Evolutionary conservation across 2,888 invertebrate species (phyloP), one percentile per base, ranked within the genome.

Genomic region (Emesis furor): DNA sequence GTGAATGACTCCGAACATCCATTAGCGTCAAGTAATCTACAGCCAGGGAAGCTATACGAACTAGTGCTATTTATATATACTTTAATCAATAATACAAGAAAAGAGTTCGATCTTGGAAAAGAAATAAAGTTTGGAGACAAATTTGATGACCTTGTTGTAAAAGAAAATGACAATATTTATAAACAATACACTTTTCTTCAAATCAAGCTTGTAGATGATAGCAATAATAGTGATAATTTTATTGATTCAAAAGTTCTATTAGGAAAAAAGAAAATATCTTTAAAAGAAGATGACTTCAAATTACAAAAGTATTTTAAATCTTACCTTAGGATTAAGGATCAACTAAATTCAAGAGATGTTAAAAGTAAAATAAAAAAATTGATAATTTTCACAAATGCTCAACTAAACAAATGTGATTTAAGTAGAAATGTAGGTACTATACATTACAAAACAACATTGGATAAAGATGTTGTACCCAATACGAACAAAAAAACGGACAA

Each of bases 261-360:
- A 32, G 32, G 65, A 65, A 65, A 30, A 65, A 30, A 12, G 2
- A 32, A 32, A 65, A 65, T 65, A 65, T 65, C 65, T 14, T 65
- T 65, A 14, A 65, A 30, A 6, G 65, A 65, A 14, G 65, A 65
- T 1, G 65, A 65, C 32, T 65, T 65, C 32, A 65, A 32, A 30
- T 30, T 65, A 32, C 30, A 65, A 65, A 65, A 65, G 14, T 65
- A 65, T 32, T 65, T 65, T 65, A 65, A 14, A 32, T 65, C 65
- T 65, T 65, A 65, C 14, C 12, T 65, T 10, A 65, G 65, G 30
- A 65, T 65, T 8, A 65, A 65, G 30, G 62, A 65, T 30, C 62
- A 65, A 30, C 12, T 65, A 12, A 65, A 65, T 10, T 65, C 65
- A 6, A 65, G 65, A 65, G 12, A 65, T 32, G 35, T 35, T 32